Conservation (phyloP, 2,797 vertebrate species). For the Mus spretus region DNA sequence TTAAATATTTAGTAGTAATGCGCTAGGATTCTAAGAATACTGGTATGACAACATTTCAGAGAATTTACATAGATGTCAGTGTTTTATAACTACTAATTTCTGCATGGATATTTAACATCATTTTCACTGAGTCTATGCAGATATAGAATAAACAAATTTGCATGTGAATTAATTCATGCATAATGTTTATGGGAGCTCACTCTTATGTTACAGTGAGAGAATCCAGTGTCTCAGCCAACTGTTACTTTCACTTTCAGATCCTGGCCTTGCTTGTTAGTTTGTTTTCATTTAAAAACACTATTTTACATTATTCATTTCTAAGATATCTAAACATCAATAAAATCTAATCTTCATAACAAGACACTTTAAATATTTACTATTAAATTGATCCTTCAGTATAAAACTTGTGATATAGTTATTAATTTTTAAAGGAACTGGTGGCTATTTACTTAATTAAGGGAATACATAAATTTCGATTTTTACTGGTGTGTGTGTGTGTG, state of each 20-base stretch:
- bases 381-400: conserved; percentile 6
- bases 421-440: neutral
- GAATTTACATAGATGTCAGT: neutral
- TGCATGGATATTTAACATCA: neutral
- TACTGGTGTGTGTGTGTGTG: neutral
- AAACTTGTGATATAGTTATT: neutral
- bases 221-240: neutral
- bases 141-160: neutral
- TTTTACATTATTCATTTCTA: neutral
- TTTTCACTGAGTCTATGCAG: neutral
- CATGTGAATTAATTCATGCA: neutral
- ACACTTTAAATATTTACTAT: neutral
- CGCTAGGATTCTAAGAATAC: neutral
- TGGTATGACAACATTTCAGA: neutral
- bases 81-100: neutral
- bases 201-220: neutral
- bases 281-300: neutral
- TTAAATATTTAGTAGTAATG: neutral
- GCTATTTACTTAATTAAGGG: neutral
- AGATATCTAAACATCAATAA: neutral
- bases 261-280: neutral
- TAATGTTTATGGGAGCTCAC: neutral
- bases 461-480: neutral
- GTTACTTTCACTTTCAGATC: neutral
- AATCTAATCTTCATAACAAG: neutral